These are phyloP conservation scores for Heliconius eleuchia DNA, from an alignment of 1,140 invertebrate species.

Conservation along the genomic window DNA sequence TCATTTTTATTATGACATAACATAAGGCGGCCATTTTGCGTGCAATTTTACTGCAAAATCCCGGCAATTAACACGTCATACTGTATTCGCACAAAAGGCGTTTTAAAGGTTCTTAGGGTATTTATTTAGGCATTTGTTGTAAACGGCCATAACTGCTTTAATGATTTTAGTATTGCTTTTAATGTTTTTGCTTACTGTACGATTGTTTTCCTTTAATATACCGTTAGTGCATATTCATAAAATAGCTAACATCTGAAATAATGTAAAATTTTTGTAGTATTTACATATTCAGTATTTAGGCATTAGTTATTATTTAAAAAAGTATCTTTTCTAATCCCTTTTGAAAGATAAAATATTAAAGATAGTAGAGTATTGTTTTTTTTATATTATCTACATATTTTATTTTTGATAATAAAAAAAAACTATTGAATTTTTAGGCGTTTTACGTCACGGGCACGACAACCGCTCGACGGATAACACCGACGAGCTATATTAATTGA, in stretches of 20 bases:
- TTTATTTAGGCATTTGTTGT: slow-evolving; percentile 58
- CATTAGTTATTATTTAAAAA: too few relatives aligned
- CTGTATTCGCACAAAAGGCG: slow-evolving; percentile 56
- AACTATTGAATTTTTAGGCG: too few relatives aligned
- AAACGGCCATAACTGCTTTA: slow-evolving; percentile 54
- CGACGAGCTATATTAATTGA: too few relatives aligned
- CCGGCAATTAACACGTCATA: slow-evolving; percentile 70
- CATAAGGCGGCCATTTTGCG: slow-evolving; percentile 51
- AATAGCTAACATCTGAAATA: neutral
- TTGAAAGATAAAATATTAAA: too few relatives aligned
- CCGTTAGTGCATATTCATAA: neutral
- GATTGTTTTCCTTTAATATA: slow-evolving; percentile 27
- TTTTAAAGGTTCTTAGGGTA: slow-evolving; percentile 54
- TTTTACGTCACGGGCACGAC: too few relatives aligned
- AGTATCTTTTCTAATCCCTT: too few relatives aligned
- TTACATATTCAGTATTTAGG: too few relatives aligned
- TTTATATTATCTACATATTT: too few relatives aligned
- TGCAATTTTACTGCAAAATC: slow-evolving; percentile 47
- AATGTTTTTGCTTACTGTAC: slow-evolving; percentile 31
- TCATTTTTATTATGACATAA: slow-evolving; percentile 56
- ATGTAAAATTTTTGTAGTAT: too few relatives aligned
- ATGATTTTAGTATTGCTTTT: slow-evolving; percentile 50
- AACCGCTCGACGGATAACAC: too few relatives aligned
- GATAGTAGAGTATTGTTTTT: too few relatives aligned
- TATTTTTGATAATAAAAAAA: too few relatives aligned